phyloP scores from a whole-genome alignment of 2,797 vertebrate genomes.

The Gambelia wislizenii region DNA sequence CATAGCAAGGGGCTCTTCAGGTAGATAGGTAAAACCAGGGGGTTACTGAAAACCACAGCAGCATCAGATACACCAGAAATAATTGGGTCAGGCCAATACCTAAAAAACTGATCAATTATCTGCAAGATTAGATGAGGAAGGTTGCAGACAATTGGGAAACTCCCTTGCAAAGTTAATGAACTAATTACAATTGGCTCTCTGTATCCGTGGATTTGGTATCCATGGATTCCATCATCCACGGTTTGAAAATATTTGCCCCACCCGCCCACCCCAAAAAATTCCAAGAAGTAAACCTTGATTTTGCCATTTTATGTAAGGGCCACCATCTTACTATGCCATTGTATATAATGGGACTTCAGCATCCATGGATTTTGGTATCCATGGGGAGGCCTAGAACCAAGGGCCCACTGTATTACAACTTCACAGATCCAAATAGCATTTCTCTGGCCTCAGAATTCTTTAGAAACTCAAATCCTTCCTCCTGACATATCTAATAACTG shows the following conservation, averaged over 20 bases:
- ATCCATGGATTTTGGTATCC: too few species aligned
- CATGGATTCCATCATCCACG: too few species aligned
- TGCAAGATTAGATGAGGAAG: background rate
- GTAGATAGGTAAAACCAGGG: background rate
- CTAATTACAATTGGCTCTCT: too few species aligned
- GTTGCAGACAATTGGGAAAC: background rate
- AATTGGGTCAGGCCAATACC: background rate
- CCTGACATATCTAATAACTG: background rate
- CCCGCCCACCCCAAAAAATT: too few species aligned
- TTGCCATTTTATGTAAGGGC: too few species aligned
- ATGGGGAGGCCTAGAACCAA: too few species aligned
- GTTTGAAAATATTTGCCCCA: too few species aligned
- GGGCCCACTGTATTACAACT: too few species aligned
- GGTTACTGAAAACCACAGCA: background rate
- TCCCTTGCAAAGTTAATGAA: background rate
- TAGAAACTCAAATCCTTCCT: background rate
- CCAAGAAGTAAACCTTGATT: too few species aligned
- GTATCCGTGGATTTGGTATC: too few species aligned
- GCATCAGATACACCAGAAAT: background rate
- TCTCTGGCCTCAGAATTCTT: background rate
- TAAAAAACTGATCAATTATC: background rate
- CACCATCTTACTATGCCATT: too few species aligned
- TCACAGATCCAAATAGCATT: background rate
- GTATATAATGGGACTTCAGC: too few species aligned
- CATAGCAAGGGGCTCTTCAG: background rate